Conservation (phyloP, 2,888 invertebrate genomes). For the Leucania comma region DNA sequence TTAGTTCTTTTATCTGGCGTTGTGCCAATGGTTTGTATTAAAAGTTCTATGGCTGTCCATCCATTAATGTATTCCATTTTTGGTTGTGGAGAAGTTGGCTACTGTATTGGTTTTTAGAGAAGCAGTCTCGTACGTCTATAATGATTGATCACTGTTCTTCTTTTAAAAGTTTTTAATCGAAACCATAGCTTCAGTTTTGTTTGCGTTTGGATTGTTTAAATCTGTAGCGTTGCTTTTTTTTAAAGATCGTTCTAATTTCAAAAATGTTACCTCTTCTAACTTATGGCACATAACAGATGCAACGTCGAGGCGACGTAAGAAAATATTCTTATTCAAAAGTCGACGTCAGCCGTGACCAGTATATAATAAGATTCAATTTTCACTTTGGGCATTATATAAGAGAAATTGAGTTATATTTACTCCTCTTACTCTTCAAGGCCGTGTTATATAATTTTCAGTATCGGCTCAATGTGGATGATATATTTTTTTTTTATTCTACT, state of each 20-base stretch:
- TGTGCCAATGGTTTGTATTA: conserved; percentile 42
- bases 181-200: not conserved
- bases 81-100: conserved; percentile 24
- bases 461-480: not conserved
- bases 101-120: not conserved
- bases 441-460: conserved; percentile 1
- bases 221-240: not conserved
- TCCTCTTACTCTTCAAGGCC: conserved; percentile 10
- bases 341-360: conserved; percentile 81
- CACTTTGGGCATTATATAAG: conserved; percentile 64
- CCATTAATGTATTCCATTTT: conserved; percentile 25
- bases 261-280: conserved; percentile 47
- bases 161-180: conserved; percentile 2
- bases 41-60: conserved; percentile 28
- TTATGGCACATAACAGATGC: conserved; percentile 61
- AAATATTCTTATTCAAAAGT: conserved; percentile 87
- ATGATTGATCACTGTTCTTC: not conserved
- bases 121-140: conserved; percentile 1
- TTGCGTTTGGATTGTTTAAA: not conserved
- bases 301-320: conserved; percentile 69
- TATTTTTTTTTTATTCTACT: not conserved
- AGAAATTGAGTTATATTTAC: conserved; percentile 55
- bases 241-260: not conserved
- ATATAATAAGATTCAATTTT: conserved; percentile 74
- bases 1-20: conserved; percentile 39